Evolutionary conservation across 2,113 vertebrate species (phyloP).

Genomic region (Gallinago media): DNA sequence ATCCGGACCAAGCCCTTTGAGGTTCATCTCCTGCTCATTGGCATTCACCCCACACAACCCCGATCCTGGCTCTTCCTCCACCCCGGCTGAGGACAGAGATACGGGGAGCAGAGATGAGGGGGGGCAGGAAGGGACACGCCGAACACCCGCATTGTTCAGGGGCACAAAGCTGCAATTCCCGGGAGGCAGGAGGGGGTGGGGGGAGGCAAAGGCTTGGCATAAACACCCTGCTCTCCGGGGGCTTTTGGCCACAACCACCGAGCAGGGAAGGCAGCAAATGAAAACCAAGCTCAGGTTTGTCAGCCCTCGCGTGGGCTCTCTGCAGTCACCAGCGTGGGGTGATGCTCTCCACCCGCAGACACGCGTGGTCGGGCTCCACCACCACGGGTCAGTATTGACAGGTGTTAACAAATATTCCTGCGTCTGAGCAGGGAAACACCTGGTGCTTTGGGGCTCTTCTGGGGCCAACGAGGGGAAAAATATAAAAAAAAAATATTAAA

Average conservation of each 20-base stretch:
- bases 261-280: neutral
- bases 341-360: neutral
- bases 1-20: neutral
- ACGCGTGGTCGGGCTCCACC: rapidly evolving
- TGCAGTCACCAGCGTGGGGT: too few relatives aligned
- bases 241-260: neutral
- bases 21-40: neutral
- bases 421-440: neutral
- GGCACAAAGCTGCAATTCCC: neutral
- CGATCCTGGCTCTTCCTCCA: neutral
- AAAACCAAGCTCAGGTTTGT: neutral
- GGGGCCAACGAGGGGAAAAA: neutral
- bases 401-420: neutral
- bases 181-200: neutral
- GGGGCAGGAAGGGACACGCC: neutral
- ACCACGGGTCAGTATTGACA: rapidly evolving
- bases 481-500: neutral
- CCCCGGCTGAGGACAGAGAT: neutral
- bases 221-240: neutral
- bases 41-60: neutral
- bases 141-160: rapidly evolving
- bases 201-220: neutral
- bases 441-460: neutral
- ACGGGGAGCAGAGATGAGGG: neutral
- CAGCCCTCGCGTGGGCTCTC: neutral